Evolutionary conservation across 2,888 invertebrate genomes (phyloP).

Genomic region (Drosophila paranaensis): DNA sequence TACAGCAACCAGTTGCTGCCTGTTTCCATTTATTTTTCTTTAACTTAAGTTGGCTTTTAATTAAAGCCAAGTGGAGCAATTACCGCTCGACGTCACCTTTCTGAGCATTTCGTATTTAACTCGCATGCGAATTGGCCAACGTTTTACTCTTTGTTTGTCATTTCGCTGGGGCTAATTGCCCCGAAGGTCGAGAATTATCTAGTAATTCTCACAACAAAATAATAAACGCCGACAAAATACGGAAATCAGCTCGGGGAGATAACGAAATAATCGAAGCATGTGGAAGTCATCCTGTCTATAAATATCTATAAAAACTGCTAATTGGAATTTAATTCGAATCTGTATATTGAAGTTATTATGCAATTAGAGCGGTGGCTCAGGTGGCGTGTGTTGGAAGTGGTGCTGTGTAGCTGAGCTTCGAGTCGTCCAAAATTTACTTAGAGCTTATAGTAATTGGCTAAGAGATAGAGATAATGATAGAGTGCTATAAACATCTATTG

Average conservation of each 20-base stretch:
- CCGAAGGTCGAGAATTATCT: conserved; percentile 57
- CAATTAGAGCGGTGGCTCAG: background rate
- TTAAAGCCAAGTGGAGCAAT: conserved; percentile 55
- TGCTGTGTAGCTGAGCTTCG: background rate
- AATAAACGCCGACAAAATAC: conserved; percentile 13
- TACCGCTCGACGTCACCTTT: conserved; percentile 36
- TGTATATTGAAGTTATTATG: conserved; percentile 1
- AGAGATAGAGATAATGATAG: background rate
- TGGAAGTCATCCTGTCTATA: conserved; percentile 29
- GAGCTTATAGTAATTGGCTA: background rate
- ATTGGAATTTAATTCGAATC: conserved; percentile 22
- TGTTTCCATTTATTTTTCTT: conserved; percentile 4
- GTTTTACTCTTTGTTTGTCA: conserved; percentile 29
- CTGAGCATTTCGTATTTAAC: conserved; percentile 25
- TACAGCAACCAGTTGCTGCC: conserved; percentile 27
- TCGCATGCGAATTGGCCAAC: conserved; percentile 18
- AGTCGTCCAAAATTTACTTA: background rate
- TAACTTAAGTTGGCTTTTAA: conserved; percentile 61
- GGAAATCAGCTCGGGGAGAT: conserved; percentile 21
- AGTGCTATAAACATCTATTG: background rate
- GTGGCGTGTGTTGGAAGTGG: background rate
- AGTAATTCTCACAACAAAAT: conserved; percentile 4
- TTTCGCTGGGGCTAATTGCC: conserved; percentile 54
- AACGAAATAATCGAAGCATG: conserved; percentile 5
- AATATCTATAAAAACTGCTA: conserved; percentile 4